A percentile compares a stretch with the other conserved stretches of the same genome.
Evolutionary conservation across 2,113 vertebrate genomes (phyloP).

Genomic region (Oryzias curvinotus): DNA sequence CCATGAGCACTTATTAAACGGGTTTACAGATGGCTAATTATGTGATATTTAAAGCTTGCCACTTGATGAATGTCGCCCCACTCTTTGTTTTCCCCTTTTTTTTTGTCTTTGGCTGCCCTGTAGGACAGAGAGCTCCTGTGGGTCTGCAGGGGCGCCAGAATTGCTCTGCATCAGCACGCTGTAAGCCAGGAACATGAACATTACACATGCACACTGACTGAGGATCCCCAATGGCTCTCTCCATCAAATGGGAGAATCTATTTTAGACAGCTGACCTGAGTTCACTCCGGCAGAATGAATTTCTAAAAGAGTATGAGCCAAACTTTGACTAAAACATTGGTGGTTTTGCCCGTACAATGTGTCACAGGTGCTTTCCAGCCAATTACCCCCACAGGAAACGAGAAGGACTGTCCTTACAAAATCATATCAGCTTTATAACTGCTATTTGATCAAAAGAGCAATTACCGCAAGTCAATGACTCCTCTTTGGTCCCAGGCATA

Average conservation of each 20-base stretch:
- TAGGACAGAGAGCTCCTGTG: conserved; percentile 37
- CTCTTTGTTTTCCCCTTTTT: conserved; percentile 2
- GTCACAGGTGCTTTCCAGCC: conserved; percentile 27
- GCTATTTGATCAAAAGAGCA: conserved; percentile 50
- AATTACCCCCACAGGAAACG: conserved; percentile 17
- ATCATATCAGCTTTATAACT: conserved; percentile 42
- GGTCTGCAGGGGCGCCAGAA: conserved; percentile 38
- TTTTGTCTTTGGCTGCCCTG: conserved; percentile 48
- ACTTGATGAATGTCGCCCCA: conserved; percentile 19
- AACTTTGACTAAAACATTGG: conserved; percentile 22
- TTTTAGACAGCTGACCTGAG: conserved; percentile 40
- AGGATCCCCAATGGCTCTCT: conserved; percentile 30
- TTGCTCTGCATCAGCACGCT: conserved; percentile 61
- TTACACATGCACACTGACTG: conserved; percentile 26
- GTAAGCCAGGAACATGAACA: conserved; percentile 40
- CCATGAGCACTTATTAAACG: conserved; percentile 57
- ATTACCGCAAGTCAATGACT: conserved; percentile 34
- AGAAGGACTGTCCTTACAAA: conserved; percentile 48
- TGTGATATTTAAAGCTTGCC: conserved; percentile 67
- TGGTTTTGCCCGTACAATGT: conserved; percentile 20
- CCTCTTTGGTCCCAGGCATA: conserved; percentile 31
- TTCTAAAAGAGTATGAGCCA: conserved; percentile 26
- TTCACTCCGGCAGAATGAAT: conserved; percentile 35
- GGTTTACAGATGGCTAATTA: conserved; percentile 69
- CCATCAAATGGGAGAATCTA: conserved; percentile 24